Base-by-base conservation (phyloP, 2,113 vertebrate species). In the Engystomops pustulosus region DNA sequence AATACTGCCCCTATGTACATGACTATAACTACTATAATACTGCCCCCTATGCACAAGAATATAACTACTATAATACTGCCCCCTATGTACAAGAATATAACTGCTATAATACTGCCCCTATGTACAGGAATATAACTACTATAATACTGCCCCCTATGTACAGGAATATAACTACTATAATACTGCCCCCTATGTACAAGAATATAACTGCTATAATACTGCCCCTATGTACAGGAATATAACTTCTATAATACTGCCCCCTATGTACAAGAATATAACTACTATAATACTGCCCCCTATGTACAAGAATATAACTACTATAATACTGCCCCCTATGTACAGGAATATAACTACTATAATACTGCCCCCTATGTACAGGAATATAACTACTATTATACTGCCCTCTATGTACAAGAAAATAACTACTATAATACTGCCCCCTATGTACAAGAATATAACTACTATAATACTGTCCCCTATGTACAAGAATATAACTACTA, bases 121-220 rank as follows among this genome's bases (percentile, higher is more conserved):
- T 65, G 5, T 32, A 32, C 60, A 65, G 32, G 60, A 65, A 32
- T 34, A 65, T 65, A 65, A 34, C 60, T 58, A 32, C 60, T 65
- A 65, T 65, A 65, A 65, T 65, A 65, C 60, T 65, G 14, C 30
- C 6, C n/a, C 30, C 60, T 32, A 32, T 65, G 30, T 65, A 32
- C 30, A 65, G 18, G 30, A 65, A 65, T 65, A 65, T 65, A 32
- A 65, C 27, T 60, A 60, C 55, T 60, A 27, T 60, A 60, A 60
- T 60, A 27, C 23, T 60, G 23, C 55, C 49, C 14, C 23, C 18
- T n/a, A 60, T 60, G 55, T 60, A 60, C 55, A 27, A 60, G 23
- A 60, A 60, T 60, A 60, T 60, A 60, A 27, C 55, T 60, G 27
- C 55, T 60, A 60, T 60, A 60, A 60, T 60, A 60, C 55, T 60